phyloP scores from a whole-genome alignment of 2,888 invertebrate genomes.

The Rutpela maculata region DNA sequence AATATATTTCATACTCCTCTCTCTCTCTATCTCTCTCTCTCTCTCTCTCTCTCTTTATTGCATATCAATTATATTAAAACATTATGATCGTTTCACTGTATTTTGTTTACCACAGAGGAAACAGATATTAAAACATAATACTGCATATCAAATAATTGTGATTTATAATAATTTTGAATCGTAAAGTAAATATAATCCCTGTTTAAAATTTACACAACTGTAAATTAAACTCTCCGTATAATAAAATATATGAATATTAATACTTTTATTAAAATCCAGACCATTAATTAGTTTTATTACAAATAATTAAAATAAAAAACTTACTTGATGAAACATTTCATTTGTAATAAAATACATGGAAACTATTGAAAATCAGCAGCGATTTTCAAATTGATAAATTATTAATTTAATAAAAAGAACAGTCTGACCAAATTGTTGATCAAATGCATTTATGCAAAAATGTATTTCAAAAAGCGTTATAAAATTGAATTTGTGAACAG shows the following conservation, averaged over 20 bases:
- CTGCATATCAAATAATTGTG: not conserved
- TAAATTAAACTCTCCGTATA: too few relatives aligned
- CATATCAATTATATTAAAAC: not conserved
- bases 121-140: not conserved
- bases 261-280: not conserved
- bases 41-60: too few relatives aligned
- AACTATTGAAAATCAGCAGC: not conserved
- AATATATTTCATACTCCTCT: too few relatives aligned
- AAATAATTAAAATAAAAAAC: not conserved
- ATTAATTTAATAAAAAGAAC: not conserved
- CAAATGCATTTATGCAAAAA: not conserved
- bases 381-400: not conserved
- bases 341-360: not conserved
- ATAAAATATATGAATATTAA: not conserved
- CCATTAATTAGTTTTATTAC: not conserved
- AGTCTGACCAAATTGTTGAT: not conserved
- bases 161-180: too few relatives aligned
- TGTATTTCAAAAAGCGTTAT: too few relatives aligned
- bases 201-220: too few relatives aligned
- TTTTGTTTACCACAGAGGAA: not conserved
- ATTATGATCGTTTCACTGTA: not conserved
- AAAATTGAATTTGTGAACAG: too few relatives aligned
- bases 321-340: not conserved
- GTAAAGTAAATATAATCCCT: too few relatives aligned
- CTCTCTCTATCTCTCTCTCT: too few relatives aligned